phyloP scores from a whole-genome alignment of 2,797 vertebrate genomes.

The Lepidocolaptes lacrymiger region DNA sequence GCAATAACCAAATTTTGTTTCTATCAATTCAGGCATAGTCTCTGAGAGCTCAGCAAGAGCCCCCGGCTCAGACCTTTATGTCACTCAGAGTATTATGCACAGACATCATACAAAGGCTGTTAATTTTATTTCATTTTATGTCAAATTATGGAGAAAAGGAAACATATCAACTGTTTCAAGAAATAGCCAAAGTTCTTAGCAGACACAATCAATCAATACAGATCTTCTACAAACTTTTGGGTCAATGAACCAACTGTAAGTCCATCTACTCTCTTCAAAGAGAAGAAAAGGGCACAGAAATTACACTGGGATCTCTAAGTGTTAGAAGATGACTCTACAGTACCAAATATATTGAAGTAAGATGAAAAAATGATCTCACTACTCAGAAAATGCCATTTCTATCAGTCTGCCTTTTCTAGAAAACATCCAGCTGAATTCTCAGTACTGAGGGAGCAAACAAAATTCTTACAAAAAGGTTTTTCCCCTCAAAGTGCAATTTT shows the following conservation, averaged over 20 bases:
- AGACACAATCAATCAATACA: not conserved
- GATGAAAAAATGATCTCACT: not conserved
- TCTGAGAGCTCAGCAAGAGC: not conserved
- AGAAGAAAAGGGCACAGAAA: not conserved
- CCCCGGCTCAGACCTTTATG: not conserved
- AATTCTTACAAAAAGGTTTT: not conserved
- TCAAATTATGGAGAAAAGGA: not conserved
- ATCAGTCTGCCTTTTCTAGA: not conserved
- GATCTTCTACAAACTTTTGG: not conserved
- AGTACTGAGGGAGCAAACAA: not conserved
- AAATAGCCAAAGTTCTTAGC: not conserved
- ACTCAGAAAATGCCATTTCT: not conserved
- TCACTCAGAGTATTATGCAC: not conserved
- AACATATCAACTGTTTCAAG: not conserved
- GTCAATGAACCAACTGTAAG: not conserved
- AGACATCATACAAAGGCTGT: not conserved
- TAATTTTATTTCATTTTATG: not conserved
- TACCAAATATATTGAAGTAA: not conserved
- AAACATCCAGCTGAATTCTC: not conserved
- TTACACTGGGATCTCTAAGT: not conserved
- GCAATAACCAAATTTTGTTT: not conserved
- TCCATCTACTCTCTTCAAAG: not conserved
- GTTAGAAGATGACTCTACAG: not conserved
- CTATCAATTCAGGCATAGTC: not conserved
- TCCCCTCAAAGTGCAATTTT: accelerated